A percentile compares a stretch with the other conserved stretches of the same genome.
Conservation (phyloP, 23 tunicate species). For the Halocynthia aurantium region DNA sequence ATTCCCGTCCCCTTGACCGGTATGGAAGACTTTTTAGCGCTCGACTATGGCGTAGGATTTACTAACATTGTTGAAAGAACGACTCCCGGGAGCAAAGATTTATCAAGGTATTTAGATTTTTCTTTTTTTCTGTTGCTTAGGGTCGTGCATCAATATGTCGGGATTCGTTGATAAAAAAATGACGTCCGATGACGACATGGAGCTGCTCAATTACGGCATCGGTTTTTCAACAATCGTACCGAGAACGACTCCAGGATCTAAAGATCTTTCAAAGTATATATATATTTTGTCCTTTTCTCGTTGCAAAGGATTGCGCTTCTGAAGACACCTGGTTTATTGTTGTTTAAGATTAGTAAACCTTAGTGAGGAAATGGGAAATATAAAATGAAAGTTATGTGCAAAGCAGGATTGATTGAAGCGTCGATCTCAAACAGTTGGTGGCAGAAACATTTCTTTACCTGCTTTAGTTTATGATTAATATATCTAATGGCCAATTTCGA, state of each 20-base stretch:
- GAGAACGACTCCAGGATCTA: conserved; percentile 74
- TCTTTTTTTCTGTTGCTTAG: conserved; percentile 12
- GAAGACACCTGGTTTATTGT: too few species aligned
- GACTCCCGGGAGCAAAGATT: conserved; percentile 75
- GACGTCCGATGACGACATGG: conserved; percentile 64
- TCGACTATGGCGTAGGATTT: conserved; percentile 80
- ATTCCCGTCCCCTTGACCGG: conserved; percentile 84
- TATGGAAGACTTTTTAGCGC: conserved; percentile 66
- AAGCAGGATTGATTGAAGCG: too few species aligned
- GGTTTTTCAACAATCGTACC: conserved; percentile 87
- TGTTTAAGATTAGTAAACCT: too few species aligned
- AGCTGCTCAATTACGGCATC: conserved; percentile 62
- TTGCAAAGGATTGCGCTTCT: too few species aligned
- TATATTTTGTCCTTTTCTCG: not conserved
- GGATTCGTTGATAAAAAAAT: conserved; percentile 58
- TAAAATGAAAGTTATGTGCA: too few species aligned
- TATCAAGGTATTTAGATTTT: conserved; percentile 43
- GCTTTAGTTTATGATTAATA: too few species aligned
- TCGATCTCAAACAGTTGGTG: too few species aligned
- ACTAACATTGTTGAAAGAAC: conserved; percentile 81
- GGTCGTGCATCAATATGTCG: conserved; percentile 75
- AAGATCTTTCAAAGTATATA: conserved; percentile 65
- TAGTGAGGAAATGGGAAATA: too few species aligned
- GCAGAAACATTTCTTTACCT: too few species aligned
- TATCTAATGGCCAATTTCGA: too few species aligned